phyloP scores from a whole-genome alignment of 2,113 vertebrate genomes.

The Pygoscelis adeliae region DNA sequence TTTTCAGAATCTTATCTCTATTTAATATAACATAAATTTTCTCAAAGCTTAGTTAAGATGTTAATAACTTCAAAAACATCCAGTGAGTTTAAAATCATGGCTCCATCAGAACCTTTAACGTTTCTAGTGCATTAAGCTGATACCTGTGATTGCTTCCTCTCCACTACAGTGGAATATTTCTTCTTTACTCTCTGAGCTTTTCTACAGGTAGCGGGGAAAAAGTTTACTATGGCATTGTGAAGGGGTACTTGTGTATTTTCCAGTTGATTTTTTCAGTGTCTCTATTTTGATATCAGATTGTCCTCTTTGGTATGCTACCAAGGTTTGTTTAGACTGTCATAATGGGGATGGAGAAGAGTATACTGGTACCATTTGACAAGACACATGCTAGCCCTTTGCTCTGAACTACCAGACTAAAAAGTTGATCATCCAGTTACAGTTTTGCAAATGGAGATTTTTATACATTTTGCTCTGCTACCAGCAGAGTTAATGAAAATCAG shows the following conservation, averaged over 20 bases:
- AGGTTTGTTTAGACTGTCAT: neutral
- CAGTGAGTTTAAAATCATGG: neutral
- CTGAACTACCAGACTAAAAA: neutral
- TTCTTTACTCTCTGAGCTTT: neutral
- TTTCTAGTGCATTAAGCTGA: neutral
- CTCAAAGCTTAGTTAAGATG: neutral
- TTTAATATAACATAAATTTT: neutral
- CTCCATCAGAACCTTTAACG: neutral
- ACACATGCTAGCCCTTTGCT: neutral
- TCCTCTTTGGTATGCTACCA: neutral
- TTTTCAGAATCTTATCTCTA: neutral
- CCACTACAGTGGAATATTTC: neutral
- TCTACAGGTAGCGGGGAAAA: neutral
- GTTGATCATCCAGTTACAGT: neutral
- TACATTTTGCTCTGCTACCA: neutral
- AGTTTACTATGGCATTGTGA: neutral
- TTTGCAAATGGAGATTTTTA: neutral
- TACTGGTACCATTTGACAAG: neutral
- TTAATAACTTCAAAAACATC: neutral
- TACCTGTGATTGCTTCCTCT: neutral
- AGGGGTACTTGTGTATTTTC: neutral
- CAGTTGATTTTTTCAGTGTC: neutral
- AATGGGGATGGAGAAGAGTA: neutral
- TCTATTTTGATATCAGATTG: neutral
- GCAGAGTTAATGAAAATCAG: neutral